A percentile compares a stretch with the other conserved stretches of the same genome.
Evolutionary conservation across 2,113 vertebrate species (phyloP).

Genomic region (Lamprologus lemairii): DNA sequence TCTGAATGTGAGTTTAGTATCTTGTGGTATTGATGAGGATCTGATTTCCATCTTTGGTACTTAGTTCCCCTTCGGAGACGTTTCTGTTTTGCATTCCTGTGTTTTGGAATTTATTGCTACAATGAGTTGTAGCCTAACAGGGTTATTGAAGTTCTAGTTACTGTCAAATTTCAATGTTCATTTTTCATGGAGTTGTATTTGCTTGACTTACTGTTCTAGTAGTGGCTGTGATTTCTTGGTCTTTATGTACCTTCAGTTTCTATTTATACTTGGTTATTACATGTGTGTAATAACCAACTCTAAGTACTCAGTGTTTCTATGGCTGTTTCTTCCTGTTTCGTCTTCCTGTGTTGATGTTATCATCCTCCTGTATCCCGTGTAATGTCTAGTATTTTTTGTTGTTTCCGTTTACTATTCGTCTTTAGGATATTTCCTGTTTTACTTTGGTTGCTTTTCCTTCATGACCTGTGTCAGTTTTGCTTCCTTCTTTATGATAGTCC

Average conservation of each 20-base stretch:
- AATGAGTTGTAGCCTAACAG: neutral
- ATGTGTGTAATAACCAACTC: neutral
- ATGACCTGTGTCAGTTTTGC: neutral
- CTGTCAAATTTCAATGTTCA: neutral
- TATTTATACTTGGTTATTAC: neutral
- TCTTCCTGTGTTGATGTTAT: neutral
- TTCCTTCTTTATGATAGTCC: neutral
- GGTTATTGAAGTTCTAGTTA: neutral
- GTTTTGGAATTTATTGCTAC: neutral
- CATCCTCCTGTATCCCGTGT: neutral
- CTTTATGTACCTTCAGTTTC: neutral
- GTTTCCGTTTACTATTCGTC: neutral
- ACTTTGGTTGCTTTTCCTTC: neutral
- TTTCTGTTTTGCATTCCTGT: neutral
- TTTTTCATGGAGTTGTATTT: neutral
- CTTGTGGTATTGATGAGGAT: neutral
- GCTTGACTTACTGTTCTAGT: neutral
- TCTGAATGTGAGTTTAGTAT: neutral
- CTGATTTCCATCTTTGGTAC: neutral
- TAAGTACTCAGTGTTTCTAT: neutral
- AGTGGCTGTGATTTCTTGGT: neutral
- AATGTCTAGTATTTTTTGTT: neutral
- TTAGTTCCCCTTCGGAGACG: neutral
- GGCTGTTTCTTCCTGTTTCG: neutral
- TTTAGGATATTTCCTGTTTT: neutral